Evolutionary conservation across 1,140 invertebrate genomes (phyloP).

Genomic region (Notospermus geniculatus): DNA sequence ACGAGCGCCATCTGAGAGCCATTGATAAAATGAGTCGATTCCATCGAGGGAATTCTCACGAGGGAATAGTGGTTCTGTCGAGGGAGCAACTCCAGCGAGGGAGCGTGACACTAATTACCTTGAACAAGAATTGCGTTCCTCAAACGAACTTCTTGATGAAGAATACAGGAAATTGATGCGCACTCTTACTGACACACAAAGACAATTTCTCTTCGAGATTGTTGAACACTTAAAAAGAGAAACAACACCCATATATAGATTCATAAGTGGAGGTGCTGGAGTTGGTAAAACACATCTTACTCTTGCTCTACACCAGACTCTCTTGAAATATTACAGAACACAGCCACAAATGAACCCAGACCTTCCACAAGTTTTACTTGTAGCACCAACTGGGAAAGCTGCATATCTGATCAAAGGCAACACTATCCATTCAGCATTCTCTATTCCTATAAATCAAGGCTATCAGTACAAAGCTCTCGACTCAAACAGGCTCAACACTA

Average conservation of each 20-base stretch:
- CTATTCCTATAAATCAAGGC: constrained; percentile 21
- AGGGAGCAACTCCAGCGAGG: constrained; percentile 10
- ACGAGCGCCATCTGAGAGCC: no score
- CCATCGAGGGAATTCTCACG: no score
- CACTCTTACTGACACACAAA: not conserved
- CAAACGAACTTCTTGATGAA: not conserved
- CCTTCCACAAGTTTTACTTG: constrained; percentile 18
- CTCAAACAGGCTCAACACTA: constrained; percentile 22
- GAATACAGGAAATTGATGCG: not conserved
- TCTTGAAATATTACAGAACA: constrained; percentile 21
- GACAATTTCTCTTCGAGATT: constrained; percentile 1
- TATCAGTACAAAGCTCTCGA: constrained; percentile 24
- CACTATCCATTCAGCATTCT: constrained; percentile 25
- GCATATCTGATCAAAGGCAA: constrained; percentile 25
- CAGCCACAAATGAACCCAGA: constrained; percentile 20
- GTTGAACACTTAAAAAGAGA: constrained; percentile 10
- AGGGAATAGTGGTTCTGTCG: no score
- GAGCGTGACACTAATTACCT: constrained; percentile 11
- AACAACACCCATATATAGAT: not conserved
- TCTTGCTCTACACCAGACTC: constrained; percentile 19
- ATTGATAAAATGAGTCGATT: no score
- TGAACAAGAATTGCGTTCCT: no score
- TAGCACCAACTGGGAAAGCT: constrained; percentile 29
- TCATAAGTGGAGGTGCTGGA: not conserved
- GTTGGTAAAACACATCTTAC: constrained; percentile 23